Base-by-base conservation (phyloP, 2,888 invertebrate species). In the Gymnoscelis rufifasciata region DNA sequence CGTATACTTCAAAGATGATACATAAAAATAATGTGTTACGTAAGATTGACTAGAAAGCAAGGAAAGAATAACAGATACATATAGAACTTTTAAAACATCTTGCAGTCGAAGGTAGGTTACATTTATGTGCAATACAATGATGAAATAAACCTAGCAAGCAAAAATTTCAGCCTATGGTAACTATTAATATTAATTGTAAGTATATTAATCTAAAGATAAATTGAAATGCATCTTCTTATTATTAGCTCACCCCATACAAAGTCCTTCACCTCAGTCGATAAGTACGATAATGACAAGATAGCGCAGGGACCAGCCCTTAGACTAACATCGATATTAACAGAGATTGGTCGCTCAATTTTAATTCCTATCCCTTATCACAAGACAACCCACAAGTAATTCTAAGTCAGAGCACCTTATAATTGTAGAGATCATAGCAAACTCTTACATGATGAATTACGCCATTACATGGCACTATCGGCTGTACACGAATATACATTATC, bases 391-490 rank as follows among this genome's bases (percentile, higher is more conserved):
- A 74, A 80, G 80, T 83, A 80, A 79, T 78, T 77, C 83, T 86
- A 87, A 78, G 72, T 82, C 80, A 84, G 87, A 89, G 89, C 88
- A 89, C 88, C 88, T 88, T 86, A 86, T 83, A 87, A 88, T 88
- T 86, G 87, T 88, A 88, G 88, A 88, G 86, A 88, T 88, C 88
- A 86, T 80, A 76, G 74, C 78, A 76, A 67, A 78, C 71, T 73
- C 60, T 69, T 68, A 74, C 74, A 76, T 75, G 78, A 75, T 69
- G 71, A 68, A 62, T 60, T 67, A 65, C 72, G 76, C 82, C 87
- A 87, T 87, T 78, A 73, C 68, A 88, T 86, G 86, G 79, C 86
- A 72, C 75, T 62, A 61, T 66, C 68, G 69, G 73, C 79, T 78
- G 73, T 82, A 81, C 83, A 80, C 70, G 66, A 78, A 78, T 82